phyloP scores from a whole-genome alignment of 2,113 vertebrate genomes.

The Malurus melanocephalus region DNA sequence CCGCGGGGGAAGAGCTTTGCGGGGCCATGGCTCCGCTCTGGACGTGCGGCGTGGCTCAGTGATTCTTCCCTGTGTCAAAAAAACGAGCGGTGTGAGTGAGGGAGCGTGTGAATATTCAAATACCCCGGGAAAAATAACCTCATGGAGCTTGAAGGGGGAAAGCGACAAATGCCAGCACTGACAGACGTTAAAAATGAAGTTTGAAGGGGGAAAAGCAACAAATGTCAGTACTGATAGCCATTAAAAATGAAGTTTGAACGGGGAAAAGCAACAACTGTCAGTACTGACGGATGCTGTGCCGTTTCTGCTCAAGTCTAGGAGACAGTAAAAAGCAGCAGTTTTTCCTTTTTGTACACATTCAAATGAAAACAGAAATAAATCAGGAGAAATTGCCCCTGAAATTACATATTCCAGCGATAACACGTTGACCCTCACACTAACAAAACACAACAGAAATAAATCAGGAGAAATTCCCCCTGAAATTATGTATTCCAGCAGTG shows the following conservation, averaged over 20 bases:
- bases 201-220: no score
- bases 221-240: accelerated
- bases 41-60: not conserved
- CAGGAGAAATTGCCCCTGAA: not conserved
- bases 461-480: not conserved
- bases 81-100: not conserved
- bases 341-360: not conserved
- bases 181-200: no score
- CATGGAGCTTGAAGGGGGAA: no score
- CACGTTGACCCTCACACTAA: not conserved
- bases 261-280: accelerated
- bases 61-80: not conserved
- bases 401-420: not conserved
- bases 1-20: not conserved
- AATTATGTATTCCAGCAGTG: not conserved
- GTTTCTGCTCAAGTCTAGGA: not conserved
- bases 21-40: not conserved
- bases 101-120: not conserved
- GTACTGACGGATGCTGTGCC: accelerated
- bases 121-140: not conserved
- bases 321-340: accelerated
- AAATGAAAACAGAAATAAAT: not conserved
- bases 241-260: no score
- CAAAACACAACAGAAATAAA: not conserved
- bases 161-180: not conserved